These are phyloP conservation scores for Apotomis turbidana DNA, from an alignment of 2,888 invertebrate genomes.

Conservation along the genomic window DNA sequence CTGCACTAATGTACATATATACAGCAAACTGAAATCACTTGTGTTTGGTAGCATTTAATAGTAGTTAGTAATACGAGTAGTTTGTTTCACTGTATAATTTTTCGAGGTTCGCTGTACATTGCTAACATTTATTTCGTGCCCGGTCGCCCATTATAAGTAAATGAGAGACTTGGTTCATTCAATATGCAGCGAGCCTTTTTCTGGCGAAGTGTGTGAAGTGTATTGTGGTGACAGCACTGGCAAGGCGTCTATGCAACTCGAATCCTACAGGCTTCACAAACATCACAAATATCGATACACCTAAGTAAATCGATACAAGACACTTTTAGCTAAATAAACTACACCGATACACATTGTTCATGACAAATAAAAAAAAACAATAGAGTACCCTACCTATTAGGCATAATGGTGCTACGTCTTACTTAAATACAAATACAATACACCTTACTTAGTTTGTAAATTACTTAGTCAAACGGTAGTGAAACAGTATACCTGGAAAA, in stretches of 20 bases:
- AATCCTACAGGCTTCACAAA: background rate
- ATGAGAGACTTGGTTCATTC: background rate
- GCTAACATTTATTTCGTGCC: background rate
- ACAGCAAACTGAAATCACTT: constrained; percentile 13
- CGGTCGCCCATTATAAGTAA: background rate
- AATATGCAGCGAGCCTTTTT: constrained; percentile 18
- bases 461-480: no score
- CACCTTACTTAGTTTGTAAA: no score
- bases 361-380: background rate
- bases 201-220: constrained; percentile 13
- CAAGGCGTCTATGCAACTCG: background rate
- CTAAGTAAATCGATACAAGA: background rate
- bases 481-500: no score
- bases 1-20: constrained; percentile 23
- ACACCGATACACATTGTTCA: background rate
- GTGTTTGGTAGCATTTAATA: constrained; percentile 14
- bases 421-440: no score
- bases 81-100: constrained; percentile 7
- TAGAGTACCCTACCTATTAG: no score
- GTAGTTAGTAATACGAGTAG: background rate
- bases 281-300: background rate
- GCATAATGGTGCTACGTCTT: no score
- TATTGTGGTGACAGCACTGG: constrained; percentile 1
- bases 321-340: background rate
- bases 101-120: constrained; percentile 17